Base-by-base conservation (phyloP, 1,140 invertebrate genomes). In the Sipha flava region DNA sequence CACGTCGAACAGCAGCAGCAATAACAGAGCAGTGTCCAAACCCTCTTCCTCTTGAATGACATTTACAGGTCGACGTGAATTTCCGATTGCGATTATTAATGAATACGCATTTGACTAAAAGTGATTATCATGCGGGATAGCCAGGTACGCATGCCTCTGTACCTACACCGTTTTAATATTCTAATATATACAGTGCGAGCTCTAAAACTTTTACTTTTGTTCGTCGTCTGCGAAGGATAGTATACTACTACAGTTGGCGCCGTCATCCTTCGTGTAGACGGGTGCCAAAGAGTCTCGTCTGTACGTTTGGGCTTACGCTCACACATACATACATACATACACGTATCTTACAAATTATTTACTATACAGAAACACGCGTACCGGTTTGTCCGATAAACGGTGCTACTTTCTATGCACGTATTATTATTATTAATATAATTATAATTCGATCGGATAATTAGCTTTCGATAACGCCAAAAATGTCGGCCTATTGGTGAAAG, bases 201-300 rank as follows among this genome's bases (percentile, higher is more conserved):
- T n/a, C n/a, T n/a, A n/a, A n/a, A n/a, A 66, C 37, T 66, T 66
- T 66, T 66, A 66, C 64, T 66, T 37, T 66, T 66, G 34, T 66
- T 43, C n/a, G 64, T 43, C 64, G n/a, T 40, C n/a, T n/a, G n/a
- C n/a, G n/a, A n/a, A n/a, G n/a, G n/a, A n/a, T n/a, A n/a, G n/a
- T n/a, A n/a, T n/a, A n/a, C n/a, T n/a, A n/a, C n/a, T n/a, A n/a
- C n/a, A n/a, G n/a, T n/a, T n/a, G n/a, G n/a, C n/a, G n/a, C n/a
- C n/a, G 23, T 43, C 62, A 12, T 23, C 34, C 54, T 4, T 16
- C 6, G 4, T 21, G 49, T 16, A 26, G 23, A 66, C 40, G n/a
- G 72, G 72, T 59, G 73, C 73, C 73, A 77, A 26, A 52, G 49
- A 52, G 73, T 77, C 73, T 77, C 29, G 47, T 21, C 40, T 7